These are phyloP conservation scores for Rutilus rutilus DNA, from an alignment of 2,113 vertebrate species.

Conservation along the genomic window DNA sequence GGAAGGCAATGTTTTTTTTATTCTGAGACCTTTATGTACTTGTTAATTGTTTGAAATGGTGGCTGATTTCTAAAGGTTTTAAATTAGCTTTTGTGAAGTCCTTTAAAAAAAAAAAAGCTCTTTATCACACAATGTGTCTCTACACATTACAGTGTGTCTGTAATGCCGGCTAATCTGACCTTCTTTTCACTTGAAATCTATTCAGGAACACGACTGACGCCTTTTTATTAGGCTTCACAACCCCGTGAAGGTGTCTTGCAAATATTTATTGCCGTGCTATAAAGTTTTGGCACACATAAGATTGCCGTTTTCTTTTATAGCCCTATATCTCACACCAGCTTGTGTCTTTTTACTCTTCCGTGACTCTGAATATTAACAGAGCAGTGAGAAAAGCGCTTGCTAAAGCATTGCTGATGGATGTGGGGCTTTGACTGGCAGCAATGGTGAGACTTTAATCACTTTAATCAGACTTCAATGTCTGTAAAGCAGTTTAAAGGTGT, in stretches of 20 bases:
- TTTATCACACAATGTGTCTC: constrained; percentile 13
- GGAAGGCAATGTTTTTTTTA: neutral
- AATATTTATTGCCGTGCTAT: constrained; percentile 42
- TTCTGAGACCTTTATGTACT: neutral
- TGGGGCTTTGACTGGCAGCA: constrained; percentile 4
- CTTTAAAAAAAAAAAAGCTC: constrained; percentile 1
- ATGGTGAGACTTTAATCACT: neutral
- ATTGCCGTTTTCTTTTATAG: constrained; percentile 36
- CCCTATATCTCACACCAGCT: constrained; percentile 38
- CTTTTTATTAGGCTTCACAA: constrained; percentile 41
- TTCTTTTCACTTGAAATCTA: constrained; percentile 20
- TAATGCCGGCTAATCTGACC: constrained; percentile 8
- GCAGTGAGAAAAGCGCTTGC: constrained; percentile 27
- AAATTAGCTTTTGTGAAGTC: neutral
- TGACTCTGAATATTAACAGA: constrained; percentile 47
- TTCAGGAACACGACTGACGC: constrained; percentile 4
- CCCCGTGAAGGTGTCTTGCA: constrained; percentile 43
- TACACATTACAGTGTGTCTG: constrained; percentile 7
- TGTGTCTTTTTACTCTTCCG: constrained; percentile 41
- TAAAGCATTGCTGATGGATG: constrained; percentile 23
- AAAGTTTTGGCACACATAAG: constrained; percentile 35
- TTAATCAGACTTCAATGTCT: neutral
- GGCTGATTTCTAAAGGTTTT: neutral
- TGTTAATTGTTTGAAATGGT: neutral
- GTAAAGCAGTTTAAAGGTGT: constrained; percentile 17